Conservation (phyloP, 2,113 vertebrate genomes). For the Saguinus imperator region DNA sequence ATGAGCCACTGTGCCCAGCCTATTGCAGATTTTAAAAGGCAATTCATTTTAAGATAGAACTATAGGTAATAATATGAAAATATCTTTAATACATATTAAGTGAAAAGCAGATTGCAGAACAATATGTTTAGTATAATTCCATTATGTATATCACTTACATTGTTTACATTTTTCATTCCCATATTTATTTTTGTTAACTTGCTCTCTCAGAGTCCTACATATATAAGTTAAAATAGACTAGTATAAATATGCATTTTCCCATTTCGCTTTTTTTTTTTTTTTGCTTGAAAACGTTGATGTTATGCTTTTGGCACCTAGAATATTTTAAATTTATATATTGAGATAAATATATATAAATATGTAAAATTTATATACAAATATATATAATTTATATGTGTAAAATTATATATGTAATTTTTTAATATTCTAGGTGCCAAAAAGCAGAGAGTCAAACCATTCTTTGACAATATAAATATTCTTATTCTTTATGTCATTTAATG, state of each 20-base stretch:
- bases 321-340: too few species aligned
- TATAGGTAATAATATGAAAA: not conserved
- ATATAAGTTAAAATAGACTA: not conserved
- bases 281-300: not conserved
- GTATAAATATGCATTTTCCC: not conserved
- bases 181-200: not conserved
- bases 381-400: too few species aligned
- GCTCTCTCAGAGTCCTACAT: not conserved
- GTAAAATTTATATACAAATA: too few species aligned
- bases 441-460: too few species aligned
- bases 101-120: not conserved
- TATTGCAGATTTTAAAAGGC: not conserved
- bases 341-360: too few species aligned
- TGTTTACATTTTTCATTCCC: not conserved
- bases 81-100: not conserved
- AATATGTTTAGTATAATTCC: not conserved
- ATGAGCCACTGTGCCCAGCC: too few species aligned
- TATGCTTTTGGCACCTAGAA: too few species aligned
- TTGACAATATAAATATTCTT: too few species aligned
- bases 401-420: too few species aligned
- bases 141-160: not conserved
- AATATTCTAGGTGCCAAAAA: too few species aligned
- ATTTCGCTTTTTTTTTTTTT: not conserved
- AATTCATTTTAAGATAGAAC: not conserved
- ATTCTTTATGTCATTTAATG: too few species aligned